Evolutionary conservation across 2,797 vertebrate genomes (phyloP), one percentile per base, ranked within the genome.

Genomic region (Etheostoma perlongum): DNA sequence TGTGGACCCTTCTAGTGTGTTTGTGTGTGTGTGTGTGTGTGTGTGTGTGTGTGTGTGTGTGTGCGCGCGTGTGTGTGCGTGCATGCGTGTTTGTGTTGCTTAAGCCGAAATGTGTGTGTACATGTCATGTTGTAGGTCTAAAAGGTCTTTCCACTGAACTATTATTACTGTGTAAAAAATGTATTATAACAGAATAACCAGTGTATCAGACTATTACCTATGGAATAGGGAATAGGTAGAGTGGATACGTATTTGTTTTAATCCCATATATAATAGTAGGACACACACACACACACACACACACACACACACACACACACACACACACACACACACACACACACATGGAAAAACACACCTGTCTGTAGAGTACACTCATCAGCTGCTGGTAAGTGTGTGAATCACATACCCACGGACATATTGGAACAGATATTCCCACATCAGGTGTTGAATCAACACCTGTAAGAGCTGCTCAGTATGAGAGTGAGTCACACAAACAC

Each of bases 301-400:
- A 51, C 53, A 60, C 30, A 54, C 36, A 63, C 27, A 58, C 64
- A 58, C 19, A 44, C 52, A 71, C 64, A 68, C 40, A 57, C 64
- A 59, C 44, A n/a, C 61, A 51, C 53, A 60, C 30, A 54, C 36
- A 63, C 27, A 58, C 64, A 58, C 19, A 44, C 52, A 48, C 16
- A 10, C 3, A 27, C 46, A 71, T 72, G 60, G 75, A 84, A 68
- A 86, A 84, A 76, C 79, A 85, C 86, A 85, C 72, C 79, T 89
- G 76, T 76, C 44, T 73, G 14, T 36, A 21, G 7, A 14, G 66
- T 2, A 86, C 78, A 89, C 72, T 86, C 86, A 89, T 68, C 74
- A 9, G 23, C 61, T 92, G 85, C 88, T 85, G 88, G 86, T 89
- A 91, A 92, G 84, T 58, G 67, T 1, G 68, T 92, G 89, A 92